A percentile compares a stretch with the other conserved stretches of the same genome.
phyloP scores from a whole-genome alignment of 2,797 vertebrate species.

The Pseudochromis fuscus region DNA sequence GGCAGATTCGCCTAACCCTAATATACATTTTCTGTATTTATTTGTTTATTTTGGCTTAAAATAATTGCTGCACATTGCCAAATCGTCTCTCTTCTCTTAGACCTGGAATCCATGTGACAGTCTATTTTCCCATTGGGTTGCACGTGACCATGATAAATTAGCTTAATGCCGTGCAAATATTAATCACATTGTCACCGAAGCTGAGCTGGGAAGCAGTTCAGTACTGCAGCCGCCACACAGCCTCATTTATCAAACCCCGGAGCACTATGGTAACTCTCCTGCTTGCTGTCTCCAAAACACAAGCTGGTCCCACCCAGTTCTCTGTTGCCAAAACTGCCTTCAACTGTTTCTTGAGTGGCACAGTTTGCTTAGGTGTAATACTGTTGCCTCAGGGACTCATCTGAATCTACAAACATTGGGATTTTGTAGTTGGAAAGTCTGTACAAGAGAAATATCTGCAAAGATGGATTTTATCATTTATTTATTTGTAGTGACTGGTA shows the following conservation, averaged over 20 bases:
- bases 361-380: slow-evolving; percentile 31
- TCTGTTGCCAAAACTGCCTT: slow-evolving; percentile 58
- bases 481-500: neutral
- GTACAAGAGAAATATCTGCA: neutral
- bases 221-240: slow-evolving; percentile 72
- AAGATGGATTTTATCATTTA: slow-evolving; percentile 10
- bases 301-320: slow-evolving; percentile 77
- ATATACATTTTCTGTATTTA: slow-evolving; percentile 61
- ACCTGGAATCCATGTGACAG: slow-evolving; percentile 78
- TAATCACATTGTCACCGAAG: slow-evolving; percentile 86
- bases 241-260: slow-evolving; percentile 85
- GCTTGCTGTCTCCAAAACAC: slow-evolving; percentile 74
- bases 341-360: slow-evolving; percentile 44
- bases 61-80: slow-evolving; percentile 71
- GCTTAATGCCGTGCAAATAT: slow-evolving; percentile 84
- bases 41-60: slow-evolving; percentile 75
- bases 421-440: slow-evolving; percentile 1
- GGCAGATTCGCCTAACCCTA: slow-evolving; percentile 42
- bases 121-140: slow-evolving; percentile 68
- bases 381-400: slow-evolving; percentile 10
- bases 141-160: slow-evolving; percentile 84
- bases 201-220: slow-evolving; percentile 85
- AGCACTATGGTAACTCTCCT: slow-evolving; percentile 71
- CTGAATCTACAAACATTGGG: slow-evolving; percentile 8
- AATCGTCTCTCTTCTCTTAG: slow-evolving; percentile 58